These are phyloP conservation scores for Sebastes itinus DNA, from an alignment of 2,797 vertebrate genomes.

Conservation along the genomic window DNA sequence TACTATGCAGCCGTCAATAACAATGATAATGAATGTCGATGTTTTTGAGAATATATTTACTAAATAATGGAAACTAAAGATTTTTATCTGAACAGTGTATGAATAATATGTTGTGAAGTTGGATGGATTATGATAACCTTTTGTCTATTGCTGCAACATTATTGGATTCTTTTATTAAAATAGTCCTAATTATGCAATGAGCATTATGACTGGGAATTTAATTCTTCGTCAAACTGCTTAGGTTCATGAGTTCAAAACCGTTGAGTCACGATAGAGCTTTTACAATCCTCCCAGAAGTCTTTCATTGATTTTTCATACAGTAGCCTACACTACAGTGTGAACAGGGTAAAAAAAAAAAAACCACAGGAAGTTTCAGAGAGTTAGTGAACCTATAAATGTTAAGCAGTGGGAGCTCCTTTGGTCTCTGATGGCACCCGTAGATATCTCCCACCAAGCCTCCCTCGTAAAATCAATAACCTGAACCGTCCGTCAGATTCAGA, in stretches of 20 bases:
- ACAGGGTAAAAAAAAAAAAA: background rate
- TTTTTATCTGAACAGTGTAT: background rate
- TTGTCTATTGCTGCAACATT: background rate
- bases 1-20: background rate
- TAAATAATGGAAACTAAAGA: background rate
- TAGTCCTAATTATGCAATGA: background rate
- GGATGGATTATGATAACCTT: background rate
- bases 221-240: conserved; percentile 5
- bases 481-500: conserved; percentile 46
- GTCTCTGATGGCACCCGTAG: conserved; percentile 44
- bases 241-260: conserved; percentile 13
- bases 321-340: background rate
- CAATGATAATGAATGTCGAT: background rate
- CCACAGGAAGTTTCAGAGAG: conserved; percentile 20
- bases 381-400: conserved; percentile 53
- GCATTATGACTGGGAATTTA: background rate
- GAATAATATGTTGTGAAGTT: background rate
- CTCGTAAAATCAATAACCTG: conserved; percentile 65
- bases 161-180: conserved; percentile 2
- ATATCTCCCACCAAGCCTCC: conserved; percentile 34
- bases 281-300: conserved; percentile 4
- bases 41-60: background rate
- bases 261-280: background rate
- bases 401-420: conserved; percentile 46
- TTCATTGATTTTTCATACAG: conserved; percentile 32